Conservation (phyloP, 2,113 vertebrate genomes). For the Zingel zingel region DNA sequence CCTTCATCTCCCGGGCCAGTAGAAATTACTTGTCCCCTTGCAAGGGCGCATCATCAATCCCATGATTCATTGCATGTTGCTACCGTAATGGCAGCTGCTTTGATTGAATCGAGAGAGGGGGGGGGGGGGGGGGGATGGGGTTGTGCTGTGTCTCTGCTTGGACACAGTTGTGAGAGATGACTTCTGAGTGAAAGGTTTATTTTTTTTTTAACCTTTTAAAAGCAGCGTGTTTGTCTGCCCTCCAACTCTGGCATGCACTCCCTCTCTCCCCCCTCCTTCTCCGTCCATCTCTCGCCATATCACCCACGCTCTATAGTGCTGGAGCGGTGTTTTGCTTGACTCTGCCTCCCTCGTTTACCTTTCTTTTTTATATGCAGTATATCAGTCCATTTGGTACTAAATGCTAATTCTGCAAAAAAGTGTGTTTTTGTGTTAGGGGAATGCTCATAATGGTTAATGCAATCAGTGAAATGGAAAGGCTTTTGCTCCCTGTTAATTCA, state of each 20-base stretch:
- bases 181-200: slow-evolving; percentile 73
- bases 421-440: slow-evolving; percentile 45
- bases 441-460: slow-evolving; percentile 55
- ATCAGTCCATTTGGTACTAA: slow-evolving; percentile 63
- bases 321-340: slow-evolving; percentile 55
- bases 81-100: slow-evolving; percentile 66
- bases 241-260: slow-evolving; percentile 22
- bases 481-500: slow-evolving; percentile 62
- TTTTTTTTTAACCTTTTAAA: slow-evolving; percentile 72
- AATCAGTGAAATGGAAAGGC: slow-evolving; percentile 68
- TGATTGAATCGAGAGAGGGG: slow-evolving; percentile 65
- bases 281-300: slow-evolving; percentile 1
- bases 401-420: slow-evolving; percentile 66
- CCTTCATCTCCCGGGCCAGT: slow-evolving; percentile 72
- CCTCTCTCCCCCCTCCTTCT: neutral
- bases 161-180: slow-evolving; percentile 71
- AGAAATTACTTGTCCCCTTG: slow-evolving; percentile 82
- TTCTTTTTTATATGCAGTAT: slow-evolving; percentile 36
- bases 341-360: slow-evolving; percentile 16
- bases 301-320: slow-evolving; percentile 48
- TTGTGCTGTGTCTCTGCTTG: slow-evolving; percentile 59
- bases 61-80: slow-evolving; percentile 63
- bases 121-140: slow-evolving; percentile 34
- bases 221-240: slow-evolving; percentile 58
- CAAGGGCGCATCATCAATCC: slow-evolving; percentile 77